These are phyloP conservation scores for Darevskia nairensis DNA, from an alignment of 2,797 vertebrate species.

Conservation along the genomic window DNA sequence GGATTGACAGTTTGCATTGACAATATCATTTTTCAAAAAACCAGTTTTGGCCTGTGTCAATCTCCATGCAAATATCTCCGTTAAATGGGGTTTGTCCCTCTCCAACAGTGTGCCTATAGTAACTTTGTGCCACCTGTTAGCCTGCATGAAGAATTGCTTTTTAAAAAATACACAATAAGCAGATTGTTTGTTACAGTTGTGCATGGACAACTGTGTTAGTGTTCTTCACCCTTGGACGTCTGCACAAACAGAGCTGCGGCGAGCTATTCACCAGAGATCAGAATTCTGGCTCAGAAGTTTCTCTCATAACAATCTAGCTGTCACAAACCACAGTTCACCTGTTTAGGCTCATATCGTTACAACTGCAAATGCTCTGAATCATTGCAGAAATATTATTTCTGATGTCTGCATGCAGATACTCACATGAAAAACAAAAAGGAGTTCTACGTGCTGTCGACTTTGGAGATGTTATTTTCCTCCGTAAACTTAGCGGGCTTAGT, in stretches of 20 bases:
- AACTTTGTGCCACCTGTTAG: constrained; percentile 73
- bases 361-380: constrained; percentile 54
- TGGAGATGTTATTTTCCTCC: neutral
- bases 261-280: constrained; percentile 62
- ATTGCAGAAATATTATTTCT: constrained; percentile 51
- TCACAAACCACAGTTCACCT: constrained; percentile 67
- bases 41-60: constrained; percentile 59
- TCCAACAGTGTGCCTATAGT: constrained; percentile 59
- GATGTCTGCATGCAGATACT: constrained; percentile 43
- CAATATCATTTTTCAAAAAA: constrained; percentile 55
- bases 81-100: constrained; percentile 62
- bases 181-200: constrained; percentile 77
- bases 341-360: constrained; percentile 45
- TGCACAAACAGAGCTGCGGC: constrained; percentile 60
- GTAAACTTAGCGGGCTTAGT: neutral
- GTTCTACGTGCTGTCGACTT: neutral
- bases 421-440: constrained; percentile 26
- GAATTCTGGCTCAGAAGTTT: constrained; percentile 52
- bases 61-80: constrained; percentile 58
- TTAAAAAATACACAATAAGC: constrained; percentile 70
- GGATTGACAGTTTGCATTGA: constrained; percentile 4
- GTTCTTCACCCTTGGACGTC: constrained; percentile 68
- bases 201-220: constrained; percentile 75
- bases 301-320: constrained; percentile 43
- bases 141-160: constrained; percentile 66